Conservation (phyloP, 2,113 vertebrate genomes). For the Sebastes schlegelii region DNA sequence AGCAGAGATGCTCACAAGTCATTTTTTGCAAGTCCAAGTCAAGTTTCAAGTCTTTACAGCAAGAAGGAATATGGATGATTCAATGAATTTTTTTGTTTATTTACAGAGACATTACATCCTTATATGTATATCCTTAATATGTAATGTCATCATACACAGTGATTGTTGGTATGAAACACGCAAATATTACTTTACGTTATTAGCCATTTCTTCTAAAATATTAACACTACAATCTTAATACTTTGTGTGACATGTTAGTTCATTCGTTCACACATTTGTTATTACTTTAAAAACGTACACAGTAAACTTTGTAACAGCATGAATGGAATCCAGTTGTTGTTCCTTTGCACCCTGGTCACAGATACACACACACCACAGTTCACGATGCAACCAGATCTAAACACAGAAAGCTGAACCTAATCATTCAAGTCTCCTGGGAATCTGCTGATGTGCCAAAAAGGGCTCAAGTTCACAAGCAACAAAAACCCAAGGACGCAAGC, state of each 20-base stretch:
- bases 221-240: background rate
- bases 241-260: background rate
- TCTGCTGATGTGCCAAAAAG: conserved; percentile 77
- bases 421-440: conserved; percentile 76
- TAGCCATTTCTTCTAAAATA: background rate
- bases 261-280: background rate
- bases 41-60: too few species aligned
- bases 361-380: conserved; percentile 40
- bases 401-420: conserved; percentile 73
- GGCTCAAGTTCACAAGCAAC: conserved; percentile 82
- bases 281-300: background rate
- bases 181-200: background rate
- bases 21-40: too few species aligned
- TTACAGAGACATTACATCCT: too few species aligned
- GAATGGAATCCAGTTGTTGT: conserved; percentile 20
- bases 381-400: conserved; percentile 71
- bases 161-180: conserved; percentile 1
- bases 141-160: background rate
- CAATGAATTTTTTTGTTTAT: background rate
- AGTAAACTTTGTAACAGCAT: background rate
- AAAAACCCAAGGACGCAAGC: conserved; percentile 78
- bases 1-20: too few species aligned
- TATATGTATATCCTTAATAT: background rate
- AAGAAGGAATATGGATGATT: conserved; percentile 5
- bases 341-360: conserved; percentile 20